Percentiles rank a stretch among this genome's conserved stretches.
Conservation (phyloP, 1,140 invertebrate genomes). For the Drosophila ohnishii region DNA sequence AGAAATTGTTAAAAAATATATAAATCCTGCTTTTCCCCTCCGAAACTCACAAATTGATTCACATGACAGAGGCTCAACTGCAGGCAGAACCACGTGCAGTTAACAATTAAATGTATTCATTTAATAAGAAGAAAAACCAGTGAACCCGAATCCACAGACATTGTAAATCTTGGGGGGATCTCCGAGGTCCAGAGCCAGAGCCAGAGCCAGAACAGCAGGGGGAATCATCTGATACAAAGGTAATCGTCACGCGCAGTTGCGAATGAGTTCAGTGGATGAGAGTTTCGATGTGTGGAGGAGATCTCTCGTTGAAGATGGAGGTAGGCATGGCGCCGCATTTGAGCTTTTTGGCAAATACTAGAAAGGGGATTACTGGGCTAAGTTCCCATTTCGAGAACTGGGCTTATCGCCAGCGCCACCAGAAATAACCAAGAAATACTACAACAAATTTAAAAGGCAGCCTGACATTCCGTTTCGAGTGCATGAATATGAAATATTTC, state of each 20-base stretch:
- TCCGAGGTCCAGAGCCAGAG: slow-evolving; percentile 23
- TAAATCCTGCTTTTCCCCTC: background rate
- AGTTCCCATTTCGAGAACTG: slow-evolving; percentile 31
- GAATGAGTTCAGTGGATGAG: slow-evolving; percentile 43
- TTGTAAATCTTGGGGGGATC: slow-evolving; percentile 36
- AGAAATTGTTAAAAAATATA: too few relatives aligned
- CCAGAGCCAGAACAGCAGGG: background rate
- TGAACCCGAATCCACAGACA: slow-evolving; percentile 35
- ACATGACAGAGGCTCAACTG: slow-evolving; percentile 25
- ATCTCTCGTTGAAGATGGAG: background rate
- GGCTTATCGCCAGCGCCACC: slow-evolving; percentile 41
- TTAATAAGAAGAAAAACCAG: slow-evolving; percentile 26
- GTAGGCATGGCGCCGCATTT: slow-evolving; percentile 38
- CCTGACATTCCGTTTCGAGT: slow-evolving; percentile 28
- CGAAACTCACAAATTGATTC: slow-evolving; percentile 8
- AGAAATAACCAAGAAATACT: slow-evolving; percentile 25
- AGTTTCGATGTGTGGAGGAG: slow-evolving; percentile 11
- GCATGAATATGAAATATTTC: slow-evolving; percentile 47
- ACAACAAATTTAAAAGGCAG: slow-evolving; percentile 8
- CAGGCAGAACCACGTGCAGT: slow-evolving; percentile 31
- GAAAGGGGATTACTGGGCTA: slow-evolving; percentile 46
- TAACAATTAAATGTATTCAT: slow-evolving; percentile 26
- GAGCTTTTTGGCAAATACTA: slow-evolving; percentile 39
- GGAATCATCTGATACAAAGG: slow-evolving; percentile 11
- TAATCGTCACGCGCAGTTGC: slow-evolving; percentile 31